phyloP scores from a whole-genome alignment of 2,797 vertebrate genomes.

The Trachurus trachurus region DNA sequence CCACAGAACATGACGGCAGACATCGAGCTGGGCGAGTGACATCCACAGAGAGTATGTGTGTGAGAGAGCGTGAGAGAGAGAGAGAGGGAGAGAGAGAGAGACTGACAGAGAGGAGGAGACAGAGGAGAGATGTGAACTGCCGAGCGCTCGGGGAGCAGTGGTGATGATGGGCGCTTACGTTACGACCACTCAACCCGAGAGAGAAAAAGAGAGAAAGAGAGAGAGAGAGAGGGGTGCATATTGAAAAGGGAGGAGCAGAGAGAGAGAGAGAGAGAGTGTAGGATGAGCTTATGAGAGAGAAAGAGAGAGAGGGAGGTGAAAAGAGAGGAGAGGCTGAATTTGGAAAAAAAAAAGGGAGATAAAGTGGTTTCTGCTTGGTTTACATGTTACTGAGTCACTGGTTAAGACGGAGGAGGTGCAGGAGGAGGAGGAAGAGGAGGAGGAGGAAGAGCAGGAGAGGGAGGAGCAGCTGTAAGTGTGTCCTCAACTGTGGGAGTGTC shows the following conservation, averaged over 20 bases:
- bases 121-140: slow-evolving; percentile 70
- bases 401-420: no score
- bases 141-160: slow-evolving; percentile 67
- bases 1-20: slow-evolving; percentile 94
- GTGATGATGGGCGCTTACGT: slow-evolving; percentile 76
- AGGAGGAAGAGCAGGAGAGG: no score
- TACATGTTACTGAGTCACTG: no score
- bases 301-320: slow-evolving; percentile 6
- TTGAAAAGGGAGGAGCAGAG: slow-evolving; percentile 10
- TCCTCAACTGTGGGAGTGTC: no score
- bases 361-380: background rate
- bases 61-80: slow-evolving; percentile 14
- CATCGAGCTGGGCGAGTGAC: slow-evolving; percentile 62
- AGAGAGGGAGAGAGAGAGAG: slow-evolving; percentile 18
- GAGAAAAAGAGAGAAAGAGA: slow-evolving; percentile 43
- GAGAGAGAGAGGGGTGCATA: slow-evolving; percentile 28
- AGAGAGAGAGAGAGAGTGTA: slow-evolving; percentile 5
- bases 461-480: no score
- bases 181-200: slow-evolving; percentile 67
- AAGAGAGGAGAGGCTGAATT: background rate
- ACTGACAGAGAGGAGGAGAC: slow-evolving; percentile 34
- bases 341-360: slow-evolving; percentile 2
- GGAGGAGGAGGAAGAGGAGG: no score
- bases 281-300: slow-evolving; percentile 39
- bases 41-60: slow-evolving; percentile 50